Percentiles rank a stretch among this genome's conserved stretches.
These are phyloP conservation scores for Mythimna pallens DNA, from an alignment of 2,888 invertebrate genomes.

Conservation along the genomic window DNA sequence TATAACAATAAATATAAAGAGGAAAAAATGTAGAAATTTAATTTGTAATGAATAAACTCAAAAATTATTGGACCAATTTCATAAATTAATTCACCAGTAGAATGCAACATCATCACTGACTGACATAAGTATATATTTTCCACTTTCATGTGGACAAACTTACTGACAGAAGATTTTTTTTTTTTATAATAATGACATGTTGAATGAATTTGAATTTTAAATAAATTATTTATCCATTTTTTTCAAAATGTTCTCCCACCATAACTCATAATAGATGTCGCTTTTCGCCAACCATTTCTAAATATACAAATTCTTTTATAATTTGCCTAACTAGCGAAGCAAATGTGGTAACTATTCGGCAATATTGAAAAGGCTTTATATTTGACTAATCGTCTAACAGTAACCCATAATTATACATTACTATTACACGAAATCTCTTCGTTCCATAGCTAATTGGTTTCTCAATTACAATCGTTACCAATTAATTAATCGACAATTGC, in stretches of 20 bases:
- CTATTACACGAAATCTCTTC: constrained; percentile 36
- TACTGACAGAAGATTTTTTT: no score
- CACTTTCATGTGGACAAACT: no score
- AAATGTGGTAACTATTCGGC: constrained; percentile 26
- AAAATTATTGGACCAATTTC: no score
- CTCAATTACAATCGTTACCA: constrained; percentile 22
- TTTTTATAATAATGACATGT: no score
- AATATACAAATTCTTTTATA: constrained; percentile 15
- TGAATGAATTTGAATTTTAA: no score
- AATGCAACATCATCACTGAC: no score
- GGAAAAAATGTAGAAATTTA: no score
- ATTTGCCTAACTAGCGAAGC: constrained; percentile 11
- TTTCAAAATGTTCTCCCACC: background rate
- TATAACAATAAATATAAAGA: no score
- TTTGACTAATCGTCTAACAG: constrained; percentile 45
- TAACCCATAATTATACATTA: constrained; percentile 43
- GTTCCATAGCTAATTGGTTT: constrained; percentile 49
- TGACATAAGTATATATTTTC: no score
- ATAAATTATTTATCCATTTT: background rate
- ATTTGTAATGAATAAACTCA: no score
- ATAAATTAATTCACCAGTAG: no score
- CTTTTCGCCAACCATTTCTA: constrained; percentile 7
- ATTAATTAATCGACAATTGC: constrained; percentile 34
- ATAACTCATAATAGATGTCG: constrained; percentile 3
- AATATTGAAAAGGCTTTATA: constrained; percentile 24